These are phyloP conservation scores for Anniella stebbinsi DNA, from an alignment of 2,797 vertebrate genomes.

Conservation along the genomic window DNA sequence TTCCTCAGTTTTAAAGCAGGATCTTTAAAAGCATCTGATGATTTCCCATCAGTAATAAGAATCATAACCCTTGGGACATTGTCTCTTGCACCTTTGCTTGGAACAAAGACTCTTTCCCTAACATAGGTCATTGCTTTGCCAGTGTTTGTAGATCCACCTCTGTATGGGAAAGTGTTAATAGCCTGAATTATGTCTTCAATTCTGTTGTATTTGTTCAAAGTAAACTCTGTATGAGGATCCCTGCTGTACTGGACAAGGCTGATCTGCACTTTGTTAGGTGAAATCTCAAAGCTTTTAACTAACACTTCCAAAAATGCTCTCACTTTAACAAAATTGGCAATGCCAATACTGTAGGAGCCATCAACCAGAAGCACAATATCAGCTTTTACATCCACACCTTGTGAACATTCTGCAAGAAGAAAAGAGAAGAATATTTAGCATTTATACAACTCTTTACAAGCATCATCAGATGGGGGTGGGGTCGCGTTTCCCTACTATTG, in stretches of 20 bases:
- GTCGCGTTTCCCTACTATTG: too few relatives aligned
- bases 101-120: constrained; percentile 90
- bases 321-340: constrained; percentile 97
- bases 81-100: constrained; percentile 86
- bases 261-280: constrained; percentile 92
- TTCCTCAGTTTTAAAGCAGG: constrained; percentile 89
- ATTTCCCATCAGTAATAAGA: constrained; percentile 98
- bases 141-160: constrained; percentile 98
- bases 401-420: constrained; percentile 90
- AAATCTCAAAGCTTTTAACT: constrained; percentile 95
- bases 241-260: constrained; percentile 98
- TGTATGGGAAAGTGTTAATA: constrained; percentile 93
- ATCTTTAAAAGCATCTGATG: constrained; percentile 94
- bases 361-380: constrained; percentile 97
- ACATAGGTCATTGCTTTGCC: constrained; percentile 97
- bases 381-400: constrained; percentile 93
- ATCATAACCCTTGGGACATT: constrained; percentile 94
- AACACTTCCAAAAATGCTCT: constrained; percentile 95
- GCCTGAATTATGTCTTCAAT: constrained; percentile 89
- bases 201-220: constrained; percentile 89
- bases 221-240: constrained; percentile 94
- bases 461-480: too few relatives aligned
- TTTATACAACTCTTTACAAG: background rate
- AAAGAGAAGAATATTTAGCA: constrained; percentile 48
- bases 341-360: constrained; percentile 98